Percentiles rank a stretch among this genome's conserved stretches.
These are phyloP conservation scores for Anolis sagrei DNA, from an alignment of 2,113 vertebrate genomes.

Conservation along the genomic window DNA sequence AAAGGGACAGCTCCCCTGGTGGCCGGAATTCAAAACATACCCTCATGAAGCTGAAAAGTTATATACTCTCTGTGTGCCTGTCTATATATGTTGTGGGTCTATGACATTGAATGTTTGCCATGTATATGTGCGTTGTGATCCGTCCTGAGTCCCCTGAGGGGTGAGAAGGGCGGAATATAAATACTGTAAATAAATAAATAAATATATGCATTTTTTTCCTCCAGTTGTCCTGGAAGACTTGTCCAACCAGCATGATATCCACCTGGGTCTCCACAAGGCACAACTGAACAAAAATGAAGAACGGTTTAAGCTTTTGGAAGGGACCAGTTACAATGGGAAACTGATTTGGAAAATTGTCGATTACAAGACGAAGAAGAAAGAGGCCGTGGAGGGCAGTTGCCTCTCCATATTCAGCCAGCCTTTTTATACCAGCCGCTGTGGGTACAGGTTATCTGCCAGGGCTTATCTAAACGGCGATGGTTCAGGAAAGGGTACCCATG, in stretches of 20 bases:
- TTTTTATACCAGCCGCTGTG: constrained; percentile 89
- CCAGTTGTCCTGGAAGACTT: constrained; percentile 80
- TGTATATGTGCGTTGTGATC: no score
- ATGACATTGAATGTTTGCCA: no score
- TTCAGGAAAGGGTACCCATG: constrained; percentile 83
- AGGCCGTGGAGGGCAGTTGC: constrained; percentile 76
- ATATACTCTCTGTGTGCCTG: no score
- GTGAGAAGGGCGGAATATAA: no score
- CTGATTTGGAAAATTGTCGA: constrained; percentile 93
- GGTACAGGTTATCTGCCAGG: constrained; percentile 86
- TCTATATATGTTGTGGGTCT: no score
- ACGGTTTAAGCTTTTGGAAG: constrained; percentile 85
- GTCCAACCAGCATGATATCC: constrained; percentile 78
- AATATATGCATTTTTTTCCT: background rate
- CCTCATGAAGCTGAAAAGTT: no score
- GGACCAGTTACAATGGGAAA: constrained; percentile 85
- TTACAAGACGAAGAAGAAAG: constrained; percentile 81
- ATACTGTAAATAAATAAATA: no score
- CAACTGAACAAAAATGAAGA: constrained; percentile 86
- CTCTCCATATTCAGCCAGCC: constrained; percentile 85
- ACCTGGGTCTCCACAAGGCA: constrained; percentile 82
- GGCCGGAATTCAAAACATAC: no score
- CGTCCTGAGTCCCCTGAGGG: no score
- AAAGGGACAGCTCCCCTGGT: no score
- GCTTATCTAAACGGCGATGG: constrained; percentile 90